A percentile compares a stretch with the other conserved stretches of the same genome.
Conservation (phyloP, 1,140 invertebrate species). For the Homalodisca vitripennis region DNA sequence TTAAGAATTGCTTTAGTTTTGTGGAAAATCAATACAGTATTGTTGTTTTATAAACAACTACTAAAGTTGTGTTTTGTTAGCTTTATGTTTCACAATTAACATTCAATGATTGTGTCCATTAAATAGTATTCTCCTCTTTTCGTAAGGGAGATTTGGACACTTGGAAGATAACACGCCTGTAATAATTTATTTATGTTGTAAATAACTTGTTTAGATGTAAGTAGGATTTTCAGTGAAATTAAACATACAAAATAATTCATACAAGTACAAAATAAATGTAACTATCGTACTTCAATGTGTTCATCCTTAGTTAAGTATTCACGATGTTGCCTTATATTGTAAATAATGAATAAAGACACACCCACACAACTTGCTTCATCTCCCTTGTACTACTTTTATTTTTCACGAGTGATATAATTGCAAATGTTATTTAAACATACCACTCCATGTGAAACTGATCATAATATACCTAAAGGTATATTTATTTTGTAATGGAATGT, state of each 20-base stretch:
- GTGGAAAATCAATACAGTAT: background rate
- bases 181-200: conserved; percentile 22
- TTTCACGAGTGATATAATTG: too few species aligned
- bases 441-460: too few species aligned
- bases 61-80: background rate
- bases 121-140: background rate
- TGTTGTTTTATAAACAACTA: background rate
- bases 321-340: conserved; percentile 29
- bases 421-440: too few species aligned
- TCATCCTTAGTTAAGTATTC: conserved; percentile 7
- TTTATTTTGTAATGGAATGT: too few species aligned
- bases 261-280: conserved; percentile 30
- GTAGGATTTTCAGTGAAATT: conserved; percentile 15
- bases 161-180: background rate
- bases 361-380: background rate
- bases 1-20: background rate
- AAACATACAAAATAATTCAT: background rate
- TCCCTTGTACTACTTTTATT: too few species aligned
- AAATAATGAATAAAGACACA: conserved; percentile 28
- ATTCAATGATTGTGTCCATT: background rate
- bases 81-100: background rate
- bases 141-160: background rate
- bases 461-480: too few species aligned
- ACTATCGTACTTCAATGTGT: conserved; percentile 29
- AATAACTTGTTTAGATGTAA: conserved; percentile 19